Evolutionary conservation across 2,888 invertebrate species (phyloP), one percentile per base, ranked within the genome.

Genomic region (Itoplectis maculator): DNA sequence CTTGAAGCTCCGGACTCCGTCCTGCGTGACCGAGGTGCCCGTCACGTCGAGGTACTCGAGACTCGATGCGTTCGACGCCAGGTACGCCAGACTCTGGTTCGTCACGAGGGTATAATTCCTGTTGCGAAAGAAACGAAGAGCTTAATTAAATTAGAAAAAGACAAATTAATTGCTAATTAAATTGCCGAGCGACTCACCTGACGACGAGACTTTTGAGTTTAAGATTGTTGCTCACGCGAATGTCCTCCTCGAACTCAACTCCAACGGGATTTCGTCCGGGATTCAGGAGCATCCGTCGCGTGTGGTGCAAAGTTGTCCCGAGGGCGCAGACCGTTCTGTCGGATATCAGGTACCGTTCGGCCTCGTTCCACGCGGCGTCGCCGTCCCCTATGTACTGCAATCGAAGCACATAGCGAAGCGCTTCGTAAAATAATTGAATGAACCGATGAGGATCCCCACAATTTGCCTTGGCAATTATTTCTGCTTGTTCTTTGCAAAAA

Each of bases 41-140:
- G 95, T 95, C 0, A 97, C 94, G 91, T 97, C 96, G 0, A 97
- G 89, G 29, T 92, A 92, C 7, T 93, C 90, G 13, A 96, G 90
- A 75, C 93, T 90, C 0, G 95, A 95, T 0, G 96, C 95, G 0
- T 95, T 95, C 0, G 94, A 94, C 0, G 94, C 94, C 68, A 96
- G 90, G 89, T 96, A 96, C 13, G 92, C 90, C 18, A 96, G 89
- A 61, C 95, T 95, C 6, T 93, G 91, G 87, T 96, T 94, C 0
- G 96, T 96, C 0, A 96, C 94, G 75, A 93, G 93, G 5, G 94
- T 93, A 87, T 95, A 96, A 4, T 96, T 95, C 0, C 95, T 94
- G 5, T 29, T 29, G 5, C 3, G 2, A 29, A 29, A 29, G 29
- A 29, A 29, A 29, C 29, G 3, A 29, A 29, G 5, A 29, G 5